Conservation (phyloP, 2,113 vertebrate species). For the Chlamydotis undulata region DNA sequence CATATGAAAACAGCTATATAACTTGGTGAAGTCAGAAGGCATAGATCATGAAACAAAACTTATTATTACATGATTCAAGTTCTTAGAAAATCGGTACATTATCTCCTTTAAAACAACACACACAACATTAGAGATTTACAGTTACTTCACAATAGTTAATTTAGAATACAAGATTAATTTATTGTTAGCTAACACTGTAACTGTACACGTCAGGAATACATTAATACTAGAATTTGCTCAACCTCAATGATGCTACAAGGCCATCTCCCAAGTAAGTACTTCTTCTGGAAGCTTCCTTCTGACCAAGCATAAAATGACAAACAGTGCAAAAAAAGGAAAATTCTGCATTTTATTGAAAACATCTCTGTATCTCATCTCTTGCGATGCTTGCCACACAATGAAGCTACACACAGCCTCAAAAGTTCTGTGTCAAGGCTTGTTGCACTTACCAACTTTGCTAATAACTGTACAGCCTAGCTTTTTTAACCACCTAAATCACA, state of each 20-base stretch:
- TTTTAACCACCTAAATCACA: neutral
- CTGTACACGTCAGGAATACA: neutral
- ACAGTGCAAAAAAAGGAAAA: neutral
- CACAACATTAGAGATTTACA: neutral
- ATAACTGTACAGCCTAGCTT: neutral
- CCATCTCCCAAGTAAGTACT: accelerated
- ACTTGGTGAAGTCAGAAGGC: neutral
- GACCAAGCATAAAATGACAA: neutral
- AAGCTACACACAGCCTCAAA: neutral
- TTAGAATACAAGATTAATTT: neutral
- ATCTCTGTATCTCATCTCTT: neutral
- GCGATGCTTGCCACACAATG: neutral
- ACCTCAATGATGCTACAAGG: neutral
- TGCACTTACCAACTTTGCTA: neutral
- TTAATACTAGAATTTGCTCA: neutral
- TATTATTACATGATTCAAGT: neutral
- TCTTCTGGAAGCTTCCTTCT: neutral
- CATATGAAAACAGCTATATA: neutral
- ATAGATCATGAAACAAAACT: neutral
- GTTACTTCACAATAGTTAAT: neutral
- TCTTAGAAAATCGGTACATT: neutral
- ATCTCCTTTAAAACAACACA: neutral
- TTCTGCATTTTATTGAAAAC: neutral
- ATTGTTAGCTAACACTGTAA: neutral
- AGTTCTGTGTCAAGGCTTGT: accelerated